phyloP scores from a whole-genome alignment of 2,113 vertebrate species.

The Gymnorhina tibicen region DNA sequence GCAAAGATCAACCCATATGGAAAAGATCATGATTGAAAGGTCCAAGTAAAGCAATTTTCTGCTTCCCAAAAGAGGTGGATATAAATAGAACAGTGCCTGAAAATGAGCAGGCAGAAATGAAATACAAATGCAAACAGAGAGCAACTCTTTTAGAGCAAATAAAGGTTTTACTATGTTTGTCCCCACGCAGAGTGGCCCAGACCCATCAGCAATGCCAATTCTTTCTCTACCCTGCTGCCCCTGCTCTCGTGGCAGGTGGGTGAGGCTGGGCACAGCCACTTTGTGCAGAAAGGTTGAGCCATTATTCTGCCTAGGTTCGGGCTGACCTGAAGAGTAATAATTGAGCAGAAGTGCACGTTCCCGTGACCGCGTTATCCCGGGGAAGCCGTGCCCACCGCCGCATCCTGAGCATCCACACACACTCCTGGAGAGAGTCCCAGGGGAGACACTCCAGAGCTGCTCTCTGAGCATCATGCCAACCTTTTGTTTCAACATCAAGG shows the following conservation, averaged over 20 bases:
- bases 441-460: not conserved
- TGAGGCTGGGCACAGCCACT: not conserved
- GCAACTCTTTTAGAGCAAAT: not conserved
- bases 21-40: slow-evolving; percentile 40
- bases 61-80: slow-evolving; percentile 32
- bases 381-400: accelerated
- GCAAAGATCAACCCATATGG: slow-evolving; percentile 16
- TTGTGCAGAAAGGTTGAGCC: not conserved
- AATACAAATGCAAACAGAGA: not conserved
- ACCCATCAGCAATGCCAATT: not conserved
- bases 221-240: not conserved
- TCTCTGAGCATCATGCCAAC: not conserved
- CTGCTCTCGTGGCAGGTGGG: not conserved
- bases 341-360: not conserved
- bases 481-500: slow-evolving; percentile 2
- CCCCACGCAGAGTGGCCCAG: not conserved
- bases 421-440: not conserved
- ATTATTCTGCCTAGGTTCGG: not conserved
- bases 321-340: not conserved
- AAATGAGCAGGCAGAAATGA: slow-evolving; percentile 34
- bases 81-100: slow-evolving; percentile 39
- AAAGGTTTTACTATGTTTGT: not conserved
- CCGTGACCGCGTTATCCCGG: accelerated
- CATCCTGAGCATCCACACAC: not conserved
- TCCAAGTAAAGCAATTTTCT: slow-evolving; percentile 54